Base-by-base conservation (phyloP, 2,113 vertebrate species). In the Rhinolophus ferrumequinum region DNA sequence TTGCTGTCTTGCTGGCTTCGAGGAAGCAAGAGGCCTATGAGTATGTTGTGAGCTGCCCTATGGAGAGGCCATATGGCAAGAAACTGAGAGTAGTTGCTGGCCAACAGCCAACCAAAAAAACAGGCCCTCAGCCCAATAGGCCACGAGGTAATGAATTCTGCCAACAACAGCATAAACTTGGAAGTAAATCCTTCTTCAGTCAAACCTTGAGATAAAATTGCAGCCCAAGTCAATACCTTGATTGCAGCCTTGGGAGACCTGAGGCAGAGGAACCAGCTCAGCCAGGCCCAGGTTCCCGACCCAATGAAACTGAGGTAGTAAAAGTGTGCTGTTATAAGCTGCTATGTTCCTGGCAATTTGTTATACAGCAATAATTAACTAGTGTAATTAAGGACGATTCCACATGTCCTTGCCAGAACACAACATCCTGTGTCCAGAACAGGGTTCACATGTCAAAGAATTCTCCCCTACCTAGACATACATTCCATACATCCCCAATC, bases 171-270 rank as follows among this genome's bases (percentile, higher is more conserved):
- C 2, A 47, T 50, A 47, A 10, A 0, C 38, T 26, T 93, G 83
- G 54, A 60, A 58, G 10, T 83, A 19, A 2, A 44, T 26, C 12
- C 50, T 76, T 70, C 44, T 5, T 21, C 3, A 13, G 35, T 69
- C n/a, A 66, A 76, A 30, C 54, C 54, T 80, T 64, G 22, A 80
- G 47, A 67, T 91, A 16, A 80, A 93, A 84, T 5, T 50, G 33
- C 50, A 79, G 58, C 41, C 79, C 33, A 67, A 50, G 47, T 58
- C 13, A 79, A 18, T 12, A 82, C 8, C 6, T 56, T 19, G 16
- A 70, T 30, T 69, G 5, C 14, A 72, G 16, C 26, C 44, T 64
- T 35, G 0, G 56, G 67, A 56, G 47, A 50, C 13, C 24, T 6
- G 13, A 52, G 38, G 47, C 8, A 28, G 28, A 54, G 24, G 12